phyloP scores from a whole-genome alignment of 2,113 vertebrate species.

The Menidia beryllina region DNA sequence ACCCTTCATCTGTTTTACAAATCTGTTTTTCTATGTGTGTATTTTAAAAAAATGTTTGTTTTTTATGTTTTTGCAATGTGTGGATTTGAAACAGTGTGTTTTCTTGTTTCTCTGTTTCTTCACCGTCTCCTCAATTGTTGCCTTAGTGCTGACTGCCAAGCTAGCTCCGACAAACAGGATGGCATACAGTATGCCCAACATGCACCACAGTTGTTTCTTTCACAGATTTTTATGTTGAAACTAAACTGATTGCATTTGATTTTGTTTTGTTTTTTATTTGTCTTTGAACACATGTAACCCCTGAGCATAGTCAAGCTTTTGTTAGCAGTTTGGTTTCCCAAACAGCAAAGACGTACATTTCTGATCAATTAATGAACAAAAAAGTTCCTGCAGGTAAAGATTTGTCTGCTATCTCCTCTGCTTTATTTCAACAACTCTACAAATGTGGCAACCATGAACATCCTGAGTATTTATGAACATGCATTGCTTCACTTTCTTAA shows the following conservation, averaged over 20 bases:
- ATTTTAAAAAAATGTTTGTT: neutral
- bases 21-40: conserved; percentile 12
- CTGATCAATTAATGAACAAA: neutral
- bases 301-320: conserved; percentile 9
- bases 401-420: neutral
- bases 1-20: conserved; percentile 13
- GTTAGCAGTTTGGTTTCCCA: neutral
- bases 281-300: neutral
- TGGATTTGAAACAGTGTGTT: conserved; percentile 19
- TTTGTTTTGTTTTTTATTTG: conserved; percentile 1
- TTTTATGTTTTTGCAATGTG: conserved; percentile 5
- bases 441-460: conserved; percentile 26
- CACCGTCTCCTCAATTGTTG: conserved; percentile 39
- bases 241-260: neutral
- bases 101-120: conserved; percentile 17
- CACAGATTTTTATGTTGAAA: neutral
- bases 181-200: neutral
- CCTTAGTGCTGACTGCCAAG: conserved; percentile 76
- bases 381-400: neutral
- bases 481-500: conserved; percentile 53
- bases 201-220: conserved; percentile 17
- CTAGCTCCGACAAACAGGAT: conserved; percentile 37
- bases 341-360: neutral
- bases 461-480: conserved; percentile 48
- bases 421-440: conserved; percentile 16